Evolutionary conservation across 2,888 invertebrate genomes (phyloP).

Genomic region (Zygothrica quintamaculata): DNA sequence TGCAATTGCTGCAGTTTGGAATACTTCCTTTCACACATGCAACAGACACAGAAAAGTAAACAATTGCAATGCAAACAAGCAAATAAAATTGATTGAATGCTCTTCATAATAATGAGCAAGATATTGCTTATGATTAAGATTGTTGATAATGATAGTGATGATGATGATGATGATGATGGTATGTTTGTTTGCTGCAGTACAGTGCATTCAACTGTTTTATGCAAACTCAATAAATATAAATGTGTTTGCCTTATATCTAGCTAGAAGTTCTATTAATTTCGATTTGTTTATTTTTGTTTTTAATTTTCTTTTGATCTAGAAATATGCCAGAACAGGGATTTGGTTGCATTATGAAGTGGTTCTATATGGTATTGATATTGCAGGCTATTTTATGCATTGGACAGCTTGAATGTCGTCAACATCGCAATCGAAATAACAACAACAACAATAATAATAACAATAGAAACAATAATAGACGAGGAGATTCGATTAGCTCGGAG

Average conservation of each 20-base stretch:
- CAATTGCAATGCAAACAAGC: conserved; percentile 33
- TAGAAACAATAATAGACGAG: conserved; percentile 48
- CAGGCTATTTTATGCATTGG: conserved; percentile 66
- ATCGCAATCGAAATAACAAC: conserved; percentile 60
- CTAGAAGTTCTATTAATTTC: conserved; percentile 31
- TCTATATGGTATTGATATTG: conserved; percentile 71
- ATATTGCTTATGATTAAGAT: too few relatives aligned
- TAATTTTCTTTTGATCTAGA: conserved; percentile 24
- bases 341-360: conserved; percentile 71
- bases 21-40: not conserved
- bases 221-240: too few relatives aligned
- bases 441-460: conserved; percentile 53
- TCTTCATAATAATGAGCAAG: not conserved
- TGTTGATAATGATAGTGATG: conserved; percentile 4
- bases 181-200: too few relatives aligned
- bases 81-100: conserved; percentile 30
- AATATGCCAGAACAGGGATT: conserved; percentile 70
- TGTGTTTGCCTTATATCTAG: too few relatives aligned
- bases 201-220: too few relatives aligned
- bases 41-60: conserved; percentile 33
- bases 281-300: conserved; percentile 10
- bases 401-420: conserved; percentile 71
- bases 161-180: not conserved
- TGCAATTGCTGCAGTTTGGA: not conserved
- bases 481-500: conserved; percentile 65